Evolutionary conservation across 2,113 vertebrate genomes (phyloP), one percentile per base, ranked within the genome.

Genomic region (Carettochelys insculpta): DNA sequence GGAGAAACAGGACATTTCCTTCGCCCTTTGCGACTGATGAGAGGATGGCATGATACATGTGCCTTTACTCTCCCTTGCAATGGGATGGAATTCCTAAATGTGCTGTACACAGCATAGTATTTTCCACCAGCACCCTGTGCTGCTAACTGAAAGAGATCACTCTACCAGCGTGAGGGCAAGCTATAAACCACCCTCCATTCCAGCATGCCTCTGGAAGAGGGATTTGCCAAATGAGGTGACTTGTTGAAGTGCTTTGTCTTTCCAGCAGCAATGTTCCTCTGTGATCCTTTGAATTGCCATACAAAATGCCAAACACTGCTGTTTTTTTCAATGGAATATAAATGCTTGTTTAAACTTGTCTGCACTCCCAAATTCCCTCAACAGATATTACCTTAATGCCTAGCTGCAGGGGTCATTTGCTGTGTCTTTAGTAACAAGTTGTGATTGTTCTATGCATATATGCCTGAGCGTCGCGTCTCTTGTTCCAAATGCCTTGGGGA

Each of bases 401-500:
- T 3, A 65, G 29, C 88, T 73, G 73, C 7, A 17, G 20, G 1
- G 1, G 9, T 6, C 50, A 0, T 50, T 31, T 73, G 75, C 20
- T 73, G 68, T 53, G 45, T 56, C 45, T 34, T 61, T 11, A 77
- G 68, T 78, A 84, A 95, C 61, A 87, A 89, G 47, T 4, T 24
- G 73, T 82, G 90, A 77, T 51, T n/a, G 29, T 16, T 71, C 87
- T 77, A 47, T 10, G 0, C 3, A 47, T 5, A 17, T 0, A 50
- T 75, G 0, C 80, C 61, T 17, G 53, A 86, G 41, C 80, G 24
- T 45, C 56, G 78, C 1, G 0, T 53, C 14, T 61, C 43, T 83
- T 45, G 82, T 77, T 90, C 80, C 68, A 77, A 75, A 65, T 22
- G 73, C 91, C 24, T 14, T 89, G 1, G 2, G n/a, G 90, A 94